Evolutionary conservation across 1,140 invertebrate genomes (phyloP).

Genomic region (Drosophila oshimai): DNA sequence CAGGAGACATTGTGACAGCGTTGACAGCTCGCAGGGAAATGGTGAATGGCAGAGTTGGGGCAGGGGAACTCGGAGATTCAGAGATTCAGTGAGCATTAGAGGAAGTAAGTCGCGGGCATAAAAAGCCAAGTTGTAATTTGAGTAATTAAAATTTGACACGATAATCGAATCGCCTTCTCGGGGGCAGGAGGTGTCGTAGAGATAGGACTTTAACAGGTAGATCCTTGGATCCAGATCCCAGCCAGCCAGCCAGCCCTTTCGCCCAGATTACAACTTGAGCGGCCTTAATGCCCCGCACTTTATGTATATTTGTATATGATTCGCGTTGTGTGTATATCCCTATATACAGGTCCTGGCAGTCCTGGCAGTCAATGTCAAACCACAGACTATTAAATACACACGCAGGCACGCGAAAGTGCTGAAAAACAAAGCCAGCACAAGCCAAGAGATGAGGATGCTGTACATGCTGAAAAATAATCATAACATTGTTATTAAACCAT

Average conservation of each 20-base stretch:
- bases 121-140: conserved; percentile 72
- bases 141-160: conserved; percentile 80
- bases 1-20: conserved; percentile 54
- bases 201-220: conserved; percentile 9
- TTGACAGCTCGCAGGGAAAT: conserved; percentile 59
- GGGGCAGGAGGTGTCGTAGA: neutral
- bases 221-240: conserved; percentile 16
- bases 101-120: conserved; percentile 65
- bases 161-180: conserved; percentile 58
- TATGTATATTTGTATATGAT: conserved; percentile 42
- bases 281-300: conserved; percentile 54
- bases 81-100: conserved; percentile 25
- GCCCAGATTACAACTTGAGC: conserved; percentile 61
- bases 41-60: neutral
- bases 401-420: conserved; percentile 76
- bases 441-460: conserved; percentile 12
- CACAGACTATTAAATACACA: conserved; percentile 80
- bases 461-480: neutral
- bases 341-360: conserved; percentile 33
- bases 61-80: no score
- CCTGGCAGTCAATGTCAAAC: conserved; percentile 73
- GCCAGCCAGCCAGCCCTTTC: conserved; percentile 40
- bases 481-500: neutral
- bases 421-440: conserved; percentile 67
- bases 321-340: conserved; percentile 14